A percentile compares a stretch with the other conserved stretches of the same genome.
Evolutionary conservation across 2,113 vertebrate genomes (phyloP).

Genomic region (Solenodon paradoxus): DNA sequence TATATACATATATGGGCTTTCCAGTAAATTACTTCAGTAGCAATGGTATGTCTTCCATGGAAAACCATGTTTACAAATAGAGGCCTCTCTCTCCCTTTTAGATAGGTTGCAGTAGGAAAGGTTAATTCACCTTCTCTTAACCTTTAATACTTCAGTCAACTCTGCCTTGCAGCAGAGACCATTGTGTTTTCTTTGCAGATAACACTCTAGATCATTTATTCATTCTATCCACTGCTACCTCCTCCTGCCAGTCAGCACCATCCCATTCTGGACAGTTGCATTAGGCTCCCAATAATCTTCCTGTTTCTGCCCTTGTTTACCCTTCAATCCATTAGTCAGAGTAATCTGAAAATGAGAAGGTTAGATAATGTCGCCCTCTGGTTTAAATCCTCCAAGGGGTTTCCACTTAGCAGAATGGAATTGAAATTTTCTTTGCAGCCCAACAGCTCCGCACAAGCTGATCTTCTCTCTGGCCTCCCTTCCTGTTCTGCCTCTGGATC

Average conservation of each 20-base stretch:
- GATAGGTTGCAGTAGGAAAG: not conserved
- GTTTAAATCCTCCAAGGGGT: not conserved
- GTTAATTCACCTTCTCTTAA: not conserved
- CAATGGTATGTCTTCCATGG: not conserved
- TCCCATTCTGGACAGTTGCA: not conserved
- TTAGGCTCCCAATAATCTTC: not conserved
- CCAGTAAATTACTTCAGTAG: not conserved
- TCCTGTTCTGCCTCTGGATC: not conserved
- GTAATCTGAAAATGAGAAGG: not conserved
- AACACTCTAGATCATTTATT: not conserved
- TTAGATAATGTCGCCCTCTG: not conserved
- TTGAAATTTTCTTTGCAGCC: not conserved
- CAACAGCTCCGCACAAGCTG: not conserved
- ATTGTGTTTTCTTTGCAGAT: not conserved
- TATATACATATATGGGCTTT: no score
- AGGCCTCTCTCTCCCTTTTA: not conserved
- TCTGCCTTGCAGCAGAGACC: not conserved
- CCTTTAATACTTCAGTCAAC: not conserved
- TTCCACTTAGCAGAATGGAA: constrained; percentile 7
- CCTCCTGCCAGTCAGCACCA: no score
- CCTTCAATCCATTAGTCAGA: not conserved
- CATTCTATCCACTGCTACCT: not conserved
- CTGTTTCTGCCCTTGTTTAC: not conserved
- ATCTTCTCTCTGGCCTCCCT: not conserved
- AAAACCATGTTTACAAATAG: not conserved